Base-by-base conservation (phyloP, 2,113 vertebrate species). In the Aegithalos caudatus region DNA sequence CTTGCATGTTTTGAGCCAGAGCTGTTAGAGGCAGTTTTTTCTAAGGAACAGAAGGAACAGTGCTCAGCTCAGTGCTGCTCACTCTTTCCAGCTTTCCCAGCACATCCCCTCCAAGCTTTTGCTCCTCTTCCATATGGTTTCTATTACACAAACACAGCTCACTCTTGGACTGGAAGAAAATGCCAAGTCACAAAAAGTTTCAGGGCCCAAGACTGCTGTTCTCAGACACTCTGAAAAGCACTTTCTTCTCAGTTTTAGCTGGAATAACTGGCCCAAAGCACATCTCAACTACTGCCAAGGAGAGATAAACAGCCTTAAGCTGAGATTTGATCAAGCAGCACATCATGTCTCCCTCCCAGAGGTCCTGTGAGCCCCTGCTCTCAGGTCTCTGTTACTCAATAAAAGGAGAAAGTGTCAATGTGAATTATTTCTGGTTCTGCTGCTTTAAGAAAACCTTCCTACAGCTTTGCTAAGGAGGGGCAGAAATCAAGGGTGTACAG, bases 21-120 rank as follows among this genome's bases (percentile, higher is more conserved):
- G 98, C 98, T 9, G 99, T 99, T 33, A 99, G 97, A 33, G 99
- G 99, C 33, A 99, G 99, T 61, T 99, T 99, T 97, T 99, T 99
- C 99, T 99, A 66, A 58, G 96, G 96, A 64, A 81, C 33, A 97
- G 62, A 95, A 97, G 69, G 84, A 56, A 94, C 58, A 90, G 69
- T 23, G 51, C 50, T 90, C 3, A 65, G 67, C 66, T 82, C 10
- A 17, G 67, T 10, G 65, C 47, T 72, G 29, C 4, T 82, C 56
- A 77, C 38, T n/a, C 42, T 76, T 73, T 14, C 74, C 47, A 86
- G 86, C 13, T 29, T 58, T 69, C 81, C 73, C 77, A 64, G 19
- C 11, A 87, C 54, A 81, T 18, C 25, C 13, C 56, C 73, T 29
- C 61, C 13, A 50, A 70, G 61, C 40, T 20, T 65, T 0, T 58